Percentiles rank a stretch among this genome's conserved stretches.
These are phyloP conservation scores for Agrochola litura DNA, from an alignment of 2,888 invertebrate genomes.

Conservation along the genomic window DNA sequence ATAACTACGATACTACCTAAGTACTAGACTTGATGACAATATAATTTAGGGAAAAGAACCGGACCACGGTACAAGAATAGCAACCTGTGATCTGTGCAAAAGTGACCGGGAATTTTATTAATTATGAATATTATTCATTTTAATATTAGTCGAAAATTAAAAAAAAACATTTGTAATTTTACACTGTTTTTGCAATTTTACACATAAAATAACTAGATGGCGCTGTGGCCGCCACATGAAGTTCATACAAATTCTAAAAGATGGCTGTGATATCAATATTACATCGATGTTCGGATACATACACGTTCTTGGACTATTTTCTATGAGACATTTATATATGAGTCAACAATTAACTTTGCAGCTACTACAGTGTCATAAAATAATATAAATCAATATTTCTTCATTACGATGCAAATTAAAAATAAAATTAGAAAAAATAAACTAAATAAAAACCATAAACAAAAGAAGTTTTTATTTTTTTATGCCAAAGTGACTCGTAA, in stretches of 20 bases:
- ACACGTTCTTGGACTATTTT: background rate
- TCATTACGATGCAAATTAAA: background rate
- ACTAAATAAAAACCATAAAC: background rate
- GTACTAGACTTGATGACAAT: too few relatives aligned
- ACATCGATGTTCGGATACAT: background rate
- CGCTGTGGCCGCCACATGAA: background rate
- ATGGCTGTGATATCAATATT: constrained; percentile 3
- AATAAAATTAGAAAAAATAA: background rate
- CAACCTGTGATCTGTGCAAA: background rate
- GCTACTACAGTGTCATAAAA: background rate
- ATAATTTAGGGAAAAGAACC: too few relatives aligned
- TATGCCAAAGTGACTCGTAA: constrained; percentile 37
- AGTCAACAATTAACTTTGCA: background rate
- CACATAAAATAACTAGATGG: constrained; percentile 14
- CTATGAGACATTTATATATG: accelerated
- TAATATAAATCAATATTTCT: too few relatives aligned
- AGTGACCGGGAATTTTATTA: background rate
- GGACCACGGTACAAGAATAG: too few relatives aligned
- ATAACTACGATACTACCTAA: too few relatives aligned
- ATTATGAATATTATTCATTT: background rate
- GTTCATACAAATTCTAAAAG: background rate
- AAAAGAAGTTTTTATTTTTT: constrained; percentile 8
- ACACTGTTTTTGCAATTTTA: background rate
- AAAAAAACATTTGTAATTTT: background rate
- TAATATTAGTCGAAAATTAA: background rate